Conservation (phyloP, 2,797 vertebrate species). For the Fringilla coelebs region DNA sequence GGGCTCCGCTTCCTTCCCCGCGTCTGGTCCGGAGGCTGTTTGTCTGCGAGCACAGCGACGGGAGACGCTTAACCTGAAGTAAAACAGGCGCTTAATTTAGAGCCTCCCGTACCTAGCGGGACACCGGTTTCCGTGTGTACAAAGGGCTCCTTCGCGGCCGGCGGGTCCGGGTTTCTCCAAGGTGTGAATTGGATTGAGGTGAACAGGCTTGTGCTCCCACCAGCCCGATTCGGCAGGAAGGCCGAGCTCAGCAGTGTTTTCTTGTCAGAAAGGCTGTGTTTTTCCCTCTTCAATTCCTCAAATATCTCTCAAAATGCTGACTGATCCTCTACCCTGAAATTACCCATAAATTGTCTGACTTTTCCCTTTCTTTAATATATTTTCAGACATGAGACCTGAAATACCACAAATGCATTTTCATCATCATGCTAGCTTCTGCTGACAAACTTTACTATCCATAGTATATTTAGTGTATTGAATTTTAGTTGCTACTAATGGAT, state of each 20-base stretch:
- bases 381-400: background rate
- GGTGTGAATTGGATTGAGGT: rapidly evolving
- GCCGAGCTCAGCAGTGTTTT: rapidly evolving
- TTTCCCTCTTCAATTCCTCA: background rate
- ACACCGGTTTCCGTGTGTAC: rapidly evolving
- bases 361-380: background rate
- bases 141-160: rapidly evolving
- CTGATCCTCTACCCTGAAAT: background rate
- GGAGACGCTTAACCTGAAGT: background rate
- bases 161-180: rapidly evolving
- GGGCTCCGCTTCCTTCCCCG: background rate
- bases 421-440: background rate
- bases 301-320: rapidly evolving
- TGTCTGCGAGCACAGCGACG: rapidly evolving
- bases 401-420: rapidly evolving
- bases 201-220: background rate
- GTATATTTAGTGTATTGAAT: background rate
- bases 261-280: too few relatives aligned
- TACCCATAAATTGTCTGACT: too few relatives aligned
- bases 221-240: rapidly evolving
- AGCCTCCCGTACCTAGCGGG: rapidly evolving
- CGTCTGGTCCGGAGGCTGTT: too few relatives aligned
- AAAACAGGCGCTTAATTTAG: rapidly evolving
- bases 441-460: background rate
- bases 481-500: background rate